Conservation (phyloP, 2,113 vertebrate genomes). For the Thermophis baileyi region DNA sequence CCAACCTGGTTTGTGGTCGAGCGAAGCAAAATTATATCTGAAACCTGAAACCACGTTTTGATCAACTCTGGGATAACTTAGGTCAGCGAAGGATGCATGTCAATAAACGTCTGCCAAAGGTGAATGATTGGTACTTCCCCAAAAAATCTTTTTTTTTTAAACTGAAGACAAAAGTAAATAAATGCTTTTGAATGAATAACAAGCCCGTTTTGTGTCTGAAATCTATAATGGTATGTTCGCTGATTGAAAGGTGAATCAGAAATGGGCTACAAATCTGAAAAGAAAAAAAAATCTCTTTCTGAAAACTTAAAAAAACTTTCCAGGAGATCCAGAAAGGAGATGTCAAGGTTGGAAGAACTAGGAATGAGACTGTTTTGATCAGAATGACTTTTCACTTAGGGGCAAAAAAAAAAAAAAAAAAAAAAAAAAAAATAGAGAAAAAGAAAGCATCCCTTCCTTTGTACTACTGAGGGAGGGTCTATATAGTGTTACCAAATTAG, state of each 20-base stretch:
- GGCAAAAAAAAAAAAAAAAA: slow-evolving; percentile 4
- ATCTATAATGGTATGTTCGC: slow-evolving; percentile 66
- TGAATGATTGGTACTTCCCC: slow-evolving; percentile 57
- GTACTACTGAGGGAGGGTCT: slow-evolving; percentile 49
- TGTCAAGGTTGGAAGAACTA: slow-evolving; percentile 70
- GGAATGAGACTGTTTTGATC: slow-evolving; percentile 64
- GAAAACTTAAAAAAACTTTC: slow-evolving; percentile 72
- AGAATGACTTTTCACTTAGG: slow-evolving; percentile 64
- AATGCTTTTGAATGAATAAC: slow-evolving; percentile 61
- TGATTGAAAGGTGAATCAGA: slow-evolving; percentile 66
- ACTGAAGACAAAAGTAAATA: slow-evolving; percentile 34
- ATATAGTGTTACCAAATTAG: slow-evolving; percentile 91
- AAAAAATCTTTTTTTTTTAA: slow-evolving; percentile 47
- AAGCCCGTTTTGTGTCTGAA: slow-evolving; percentile 55
- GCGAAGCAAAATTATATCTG: slow-evolving; percentile 43
- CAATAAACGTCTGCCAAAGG: slow-evolving; percentile 53
- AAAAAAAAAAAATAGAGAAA: slow-evolving; percentile 29
- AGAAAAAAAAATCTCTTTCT: slow-evolving; percentile 54
- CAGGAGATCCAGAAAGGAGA: slow-evolving; percentile 79
- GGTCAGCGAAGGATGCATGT: slow-evolving; percentile 62
- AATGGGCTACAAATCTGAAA: slow-evolving; percentile 63
- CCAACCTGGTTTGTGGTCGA: slow-evolving; percentile 70
- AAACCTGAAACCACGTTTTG: slow-evolving; percentile 55
- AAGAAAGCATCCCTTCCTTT: slow-evolving; percentile 66
- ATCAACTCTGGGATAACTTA: slow-evolving; percentile 56